Evolutionary conservation across 2,797 vertebrate genomes (phyloP), one percentile per base, ranked within the genome.

Genomic region (Gobionotothen gibberifrons): DNA sequence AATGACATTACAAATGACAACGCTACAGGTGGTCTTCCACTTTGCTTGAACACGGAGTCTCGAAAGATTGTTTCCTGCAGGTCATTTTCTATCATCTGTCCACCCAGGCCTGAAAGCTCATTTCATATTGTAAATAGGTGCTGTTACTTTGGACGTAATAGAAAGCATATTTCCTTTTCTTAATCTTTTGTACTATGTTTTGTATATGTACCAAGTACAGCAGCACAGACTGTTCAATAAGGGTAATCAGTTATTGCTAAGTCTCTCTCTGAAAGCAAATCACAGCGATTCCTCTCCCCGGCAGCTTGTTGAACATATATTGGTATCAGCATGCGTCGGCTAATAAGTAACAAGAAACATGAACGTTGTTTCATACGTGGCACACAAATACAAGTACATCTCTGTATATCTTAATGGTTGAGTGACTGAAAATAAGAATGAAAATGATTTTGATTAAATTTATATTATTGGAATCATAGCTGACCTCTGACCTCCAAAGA

Each of bases 41-140:
- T 9, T 47, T 46, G 44, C 17, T 44, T 16, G 29, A 78, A 63
- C 55, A 46, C 65, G 4, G 49, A 55, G 11, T 29, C 39, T 55
- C 36, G 7, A 55, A 56, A 54, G 36, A 48, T 74, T 53, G 53
- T 74, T 65, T 67, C 22, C 47, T 49, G 39, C 39, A 10, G 52
- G 55, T 57, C 56, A 3, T 47, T 49, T 49, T 9, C 53, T 62
- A 62, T 74, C 78, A 5, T 73, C 58, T 36, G 56, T 69, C 81
- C 76, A 76, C 78, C 76, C 60, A 59, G 22, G 22, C 22, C 22
- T 22, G 22, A 22, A 22, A 22, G 22, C 22, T 22, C 22, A 22
- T 22, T 22, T 22, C 22, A 3, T 22, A 22, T 22, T 22, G 26
- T 26, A 26, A 26, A 26, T 5, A 26, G 4, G 4, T 26, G 26